Conservation (phyloP, 2,888 invertebrate genomes). For the Drosophila imparisetae region DNA sequence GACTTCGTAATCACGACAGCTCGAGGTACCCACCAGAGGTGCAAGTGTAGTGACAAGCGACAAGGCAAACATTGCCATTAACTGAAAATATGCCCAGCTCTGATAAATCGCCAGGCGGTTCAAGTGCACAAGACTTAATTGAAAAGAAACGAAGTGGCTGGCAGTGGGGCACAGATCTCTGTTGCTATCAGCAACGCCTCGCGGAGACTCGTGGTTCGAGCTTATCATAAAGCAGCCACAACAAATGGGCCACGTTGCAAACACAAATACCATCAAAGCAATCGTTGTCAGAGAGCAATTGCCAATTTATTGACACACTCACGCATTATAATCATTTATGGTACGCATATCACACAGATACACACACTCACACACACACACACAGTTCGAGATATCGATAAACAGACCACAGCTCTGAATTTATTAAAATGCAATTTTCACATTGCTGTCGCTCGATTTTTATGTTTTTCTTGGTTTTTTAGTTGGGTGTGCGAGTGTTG, state of each 20-base stretch:
- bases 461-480: neutral
- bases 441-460: constrained; percentile 49
- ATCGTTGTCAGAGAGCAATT: constrained; percentile 34
- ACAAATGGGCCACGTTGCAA: constrained; percentile 40
- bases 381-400: constrained; percentile 63
- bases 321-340: constrained; percentile 78
- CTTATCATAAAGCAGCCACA: constrained; percentile 45
- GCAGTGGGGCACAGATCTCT: neutral
- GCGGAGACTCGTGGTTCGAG: neutral
- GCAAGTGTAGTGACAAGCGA: constrained; percentile 64
- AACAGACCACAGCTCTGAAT: constrained; percentile 64
- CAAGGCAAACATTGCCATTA: constrained; percentile 33
- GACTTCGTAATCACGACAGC: constrained; percentile 56
- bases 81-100: constrained; percentile 24
- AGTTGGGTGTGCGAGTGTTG: constrained; percentile 59
- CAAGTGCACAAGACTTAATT: constrained; percentile 74
- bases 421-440: constrained; percentile 79
- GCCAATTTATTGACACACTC: constrained; percentile 74
- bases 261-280: constrained; percentile 15
- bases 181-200: constrained; percentile 33
- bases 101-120: constrained; percentile 64
- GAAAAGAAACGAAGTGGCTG: constrained; percentile 34
- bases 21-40: constrained; percentile 28
- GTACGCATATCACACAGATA: constrained; percentile 60
- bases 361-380: constrained; percentile 31